phyloP scores from a whole-genome alignment of 2,797 vertebrate species.

The Arnoldichthys spilopterus region DNA sequence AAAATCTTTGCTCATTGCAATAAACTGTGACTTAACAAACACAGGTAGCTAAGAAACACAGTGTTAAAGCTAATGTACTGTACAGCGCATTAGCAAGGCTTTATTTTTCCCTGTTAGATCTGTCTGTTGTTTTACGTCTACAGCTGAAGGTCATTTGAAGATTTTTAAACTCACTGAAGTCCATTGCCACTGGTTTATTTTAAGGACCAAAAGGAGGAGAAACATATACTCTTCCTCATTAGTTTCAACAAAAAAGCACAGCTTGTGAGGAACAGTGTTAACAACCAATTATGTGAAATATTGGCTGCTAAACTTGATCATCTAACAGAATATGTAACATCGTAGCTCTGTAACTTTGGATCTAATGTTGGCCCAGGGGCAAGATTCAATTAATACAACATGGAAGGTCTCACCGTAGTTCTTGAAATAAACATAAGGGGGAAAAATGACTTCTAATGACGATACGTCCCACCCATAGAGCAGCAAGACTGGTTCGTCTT shows the following conservation, averaged over 20 bases:
- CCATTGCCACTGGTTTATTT: constrained; percentile 31
- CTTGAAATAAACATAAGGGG: background rate
- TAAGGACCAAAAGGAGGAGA: constrained; percentile 10
- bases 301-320: constrained; percentile 23
- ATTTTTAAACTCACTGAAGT: constrained; percentile 33
- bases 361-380: constrained; percentile 32
- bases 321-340: constrained; percentile 19
- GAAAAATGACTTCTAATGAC: background rate
- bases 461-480: background rate
- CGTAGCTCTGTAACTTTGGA: constrained; percentile 31
- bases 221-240: constrained; percentile 48
- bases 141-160: constrained; percentile 44
- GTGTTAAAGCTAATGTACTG: constrained; percentile 37
- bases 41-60: background rate
- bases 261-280: constrained; percentile 31
- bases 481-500: background rate
- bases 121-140: constrained; percentile 13
- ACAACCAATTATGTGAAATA: constrained; percentile 15
- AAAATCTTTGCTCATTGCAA: constrained; percentile 29
- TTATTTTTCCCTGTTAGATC: constrained; percentile 41
- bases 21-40: constrained; percentile 35
- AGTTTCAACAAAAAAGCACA: constrained; percentile 41
- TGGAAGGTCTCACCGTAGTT: background rate
- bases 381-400: constrained; percentile 34
- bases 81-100: constrained; percentile 48